Evolutionary conservation across 2,888 invertebrate genomes (phyloP), one percentile per base, ranked within the genome.

Genomic region (Syrphus vitripennis): DNA sequence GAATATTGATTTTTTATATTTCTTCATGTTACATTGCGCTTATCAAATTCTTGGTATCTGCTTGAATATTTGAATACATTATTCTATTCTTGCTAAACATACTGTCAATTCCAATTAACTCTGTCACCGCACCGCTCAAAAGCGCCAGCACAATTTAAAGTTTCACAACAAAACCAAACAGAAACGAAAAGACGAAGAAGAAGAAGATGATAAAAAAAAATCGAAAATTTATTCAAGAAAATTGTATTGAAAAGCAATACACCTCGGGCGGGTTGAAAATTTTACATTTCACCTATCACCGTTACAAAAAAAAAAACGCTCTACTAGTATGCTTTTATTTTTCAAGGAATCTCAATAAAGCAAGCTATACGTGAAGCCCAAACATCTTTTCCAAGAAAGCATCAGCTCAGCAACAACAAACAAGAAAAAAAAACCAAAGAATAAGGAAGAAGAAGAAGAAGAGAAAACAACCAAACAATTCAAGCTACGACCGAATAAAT

Each of bases 181-280:
- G 16, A 63, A n/a, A n/a, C n/a, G n/a, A n/a, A n/a, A n/a, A n/a
- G n/a, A n/a, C n/a, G n/a, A n/a, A n/a, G n/a, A n/a, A n/a, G n/a
- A n/a, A n/a, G n/a, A n/a, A n/a, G n/a, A n/a, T n/a, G 34, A 14
- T 6, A 16, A 67, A 67, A 63, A 71, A 57, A 16, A 50, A 9
- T 57, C 16, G 10, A 57, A 76, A 76, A 76, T 71, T 10, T 69
- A 77, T 71, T 67, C 59, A 10, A 14, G 31, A 65, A 69, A 67
- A 55, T 74, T 72, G 45, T 77, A 69, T 78, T 37, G 69, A 83
- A 78, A 78, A 45, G 72, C 78, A 83, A 78, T 83, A 61, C 72
- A 67, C 77, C 78, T 59, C 40, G 55, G 69, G 34, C 31, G 31
- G 83, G 61, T 42, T 40, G 16, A 55, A 69, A 31, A 69, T 78